phyloP scores from a whole-genome alignment of 1,140 invertebrate genomes.

The Euura saliciscinereae region DNA sequence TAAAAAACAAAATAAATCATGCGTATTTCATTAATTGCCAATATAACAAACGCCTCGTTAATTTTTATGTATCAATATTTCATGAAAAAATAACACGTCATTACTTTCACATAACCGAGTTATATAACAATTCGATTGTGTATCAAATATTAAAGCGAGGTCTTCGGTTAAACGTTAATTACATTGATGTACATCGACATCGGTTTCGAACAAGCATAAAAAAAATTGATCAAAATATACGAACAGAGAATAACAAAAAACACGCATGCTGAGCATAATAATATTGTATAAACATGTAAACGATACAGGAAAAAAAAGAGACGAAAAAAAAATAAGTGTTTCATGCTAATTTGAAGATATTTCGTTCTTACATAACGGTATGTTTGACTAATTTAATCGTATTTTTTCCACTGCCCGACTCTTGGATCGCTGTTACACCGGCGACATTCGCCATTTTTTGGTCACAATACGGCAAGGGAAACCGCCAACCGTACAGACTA shows the following conservation, averaged over 20 bases:
- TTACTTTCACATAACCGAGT: no score
- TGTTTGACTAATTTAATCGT: conserved; percentile 62
- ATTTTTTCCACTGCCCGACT: conserved; percentile 61
- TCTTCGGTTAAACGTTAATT: no score
- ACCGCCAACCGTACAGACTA: conserved; percentile 92
- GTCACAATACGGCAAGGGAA: conserved; percentile 91
- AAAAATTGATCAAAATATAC: conserved; percentile 8
- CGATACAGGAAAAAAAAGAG: no score
- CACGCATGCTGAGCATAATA: no score
- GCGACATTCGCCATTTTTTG: conserved; percentile 74
- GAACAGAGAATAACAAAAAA: no score
- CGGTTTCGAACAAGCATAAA: neutral
- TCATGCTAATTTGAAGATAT: conserved; percentile 46
- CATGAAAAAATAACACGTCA: no score
- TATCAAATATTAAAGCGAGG: no score
- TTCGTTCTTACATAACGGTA: conserved; percentile 58
- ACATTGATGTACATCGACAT: no score
- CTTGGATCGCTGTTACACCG: conserved; percentile 74
- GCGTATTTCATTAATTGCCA: neutral
- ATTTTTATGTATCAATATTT: no score
- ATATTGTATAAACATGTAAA: no score
- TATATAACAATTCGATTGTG: no score
- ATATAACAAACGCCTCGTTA: neutral
- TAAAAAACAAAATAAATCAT: neutral
- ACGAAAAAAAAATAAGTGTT: conserved; percentile 18